Evolutionary conservation across 2,888 invertebrate species (phyloP).

Genomic region (Octonoba sinensis): DNA sequence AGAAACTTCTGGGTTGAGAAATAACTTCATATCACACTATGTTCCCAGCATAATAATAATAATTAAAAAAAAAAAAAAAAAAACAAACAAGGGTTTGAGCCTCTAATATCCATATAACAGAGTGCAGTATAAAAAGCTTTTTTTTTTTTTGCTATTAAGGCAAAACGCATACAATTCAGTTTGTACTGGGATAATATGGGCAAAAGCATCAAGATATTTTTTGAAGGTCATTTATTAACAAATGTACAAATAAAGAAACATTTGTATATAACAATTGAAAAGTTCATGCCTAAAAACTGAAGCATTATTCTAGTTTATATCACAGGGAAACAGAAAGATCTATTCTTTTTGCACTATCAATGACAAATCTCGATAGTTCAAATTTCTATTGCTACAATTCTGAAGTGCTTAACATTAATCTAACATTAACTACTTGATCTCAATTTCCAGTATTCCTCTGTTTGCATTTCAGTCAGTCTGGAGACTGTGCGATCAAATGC

Average conservation of each 20-base stretch:
- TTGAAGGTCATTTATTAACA: constrained; percentile 37
- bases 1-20: too few relatives aligned
- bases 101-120: too few relatives aligned
- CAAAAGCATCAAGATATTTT: too few relatives aligned
- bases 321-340: constrained; percentile 32
- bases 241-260: constrained; percentile 36
- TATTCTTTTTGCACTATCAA: background rate
- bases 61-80: too few relatives aligned
- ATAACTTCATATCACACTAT: too few relatives aligned
- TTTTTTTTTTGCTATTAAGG: too few relatives aligned
- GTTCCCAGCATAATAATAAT: too few relatives aligned
- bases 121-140: too few relatives aligned
- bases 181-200: too few relatives aligned
- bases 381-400: background rate
- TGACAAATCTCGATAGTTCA: background rate
- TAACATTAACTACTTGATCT: constrained; percentile 1
- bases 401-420: background rate
- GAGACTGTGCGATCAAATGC: constrained; percentile 96
- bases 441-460: constrained; percentile 90
- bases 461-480: constrained; percentile 95
- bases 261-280: constrained; percentile 33
- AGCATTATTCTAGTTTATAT: constrained; percentile 1
- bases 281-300: constrained; percentile 6
- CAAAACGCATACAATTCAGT: too few relatives aligned
- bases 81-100: too few relatives aligned